Base-by-base conservation (phyloP, 2,113 vertebrate genomes). In the Prochilodus magdalenae region DNA sequence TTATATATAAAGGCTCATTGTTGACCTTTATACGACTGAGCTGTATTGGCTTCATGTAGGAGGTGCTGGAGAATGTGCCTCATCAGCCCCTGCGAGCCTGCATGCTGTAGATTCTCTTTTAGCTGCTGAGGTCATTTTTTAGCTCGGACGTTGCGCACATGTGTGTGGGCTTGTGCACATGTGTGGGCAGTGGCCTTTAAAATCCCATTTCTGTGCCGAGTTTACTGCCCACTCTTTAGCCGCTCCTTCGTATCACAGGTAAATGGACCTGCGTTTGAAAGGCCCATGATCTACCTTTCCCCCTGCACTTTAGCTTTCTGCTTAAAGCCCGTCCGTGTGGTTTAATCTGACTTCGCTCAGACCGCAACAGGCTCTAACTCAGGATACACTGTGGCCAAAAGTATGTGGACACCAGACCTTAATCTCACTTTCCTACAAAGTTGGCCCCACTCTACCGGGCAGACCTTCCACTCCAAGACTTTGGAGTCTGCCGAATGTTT, bases 1-100 rank as follows among this genome's bases (percentile, higher is more conserved):
- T 73, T 77, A 69, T 66, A 79, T 77, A 82, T 70, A 79, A 82
- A 85, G 63, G 40, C 40, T 2, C 22, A 75, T 75, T 85, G 79
- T 85, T 73, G 74, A 70, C 10, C 60, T 77, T 40, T 67, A 51
- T 69, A 47, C 20, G 79, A 81, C 47, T 74, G 74, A 44, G 27
- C 40, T 85, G 36, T 81, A 63, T 57, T 53, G 14, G 51, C 47
- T 81, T 77, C 33, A 51, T 74, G 79, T 78, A 82, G 79, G 79
- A 82, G 75, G 69, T 62, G 30, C 22, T 66, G 67, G n/a, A 57
- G 33, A 85, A 81, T 81, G 74, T 36, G 59, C 74, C 30, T 57
- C 57, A 73, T 81, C 83, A 81, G 79, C 73, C 75, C 24, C 59
- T 51, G 51, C 59, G 66, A 13, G 62, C 60, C 29, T 59, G 67